These are phyloP conservation scores for Rhinatrema bivittatum DNA, from an alignment of 2,797 vertebrate species.

Conservation along the genomic window DNA sequence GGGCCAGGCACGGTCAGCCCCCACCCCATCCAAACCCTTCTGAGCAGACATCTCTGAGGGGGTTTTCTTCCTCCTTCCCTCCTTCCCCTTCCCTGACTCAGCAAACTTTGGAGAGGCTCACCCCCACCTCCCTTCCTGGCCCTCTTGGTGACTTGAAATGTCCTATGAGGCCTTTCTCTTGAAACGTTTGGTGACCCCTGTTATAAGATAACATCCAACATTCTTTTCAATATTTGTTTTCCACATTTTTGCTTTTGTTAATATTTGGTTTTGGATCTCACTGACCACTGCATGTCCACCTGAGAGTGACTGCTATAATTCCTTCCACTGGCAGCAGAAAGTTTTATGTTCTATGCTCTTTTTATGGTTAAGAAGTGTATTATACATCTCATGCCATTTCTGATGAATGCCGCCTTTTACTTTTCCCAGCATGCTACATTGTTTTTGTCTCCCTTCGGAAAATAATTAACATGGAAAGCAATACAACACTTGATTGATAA, in stretches of 20 bases:
- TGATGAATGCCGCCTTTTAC: background rate
- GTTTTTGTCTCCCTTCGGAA: background rate
- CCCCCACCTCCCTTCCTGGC: no score
- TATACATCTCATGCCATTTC: background rate
- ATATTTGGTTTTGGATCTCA: background rate
- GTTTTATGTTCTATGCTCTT: background rate
- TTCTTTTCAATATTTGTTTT: background rate
- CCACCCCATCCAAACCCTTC: no score
- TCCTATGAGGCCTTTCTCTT: no score
- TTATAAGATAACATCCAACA: background rate
- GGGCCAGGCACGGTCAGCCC: no score
- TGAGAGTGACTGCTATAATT: background rate
- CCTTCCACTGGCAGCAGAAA: background rate
- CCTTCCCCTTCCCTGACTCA: no score
- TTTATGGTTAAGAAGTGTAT: no score
- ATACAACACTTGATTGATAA: no score
- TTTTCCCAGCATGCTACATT: background rate
- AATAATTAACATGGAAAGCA: background rate
- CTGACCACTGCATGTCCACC: background rate
- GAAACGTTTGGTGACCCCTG: no score
- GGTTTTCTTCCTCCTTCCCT: no score
- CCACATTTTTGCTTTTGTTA: background rate
- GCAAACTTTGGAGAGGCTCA: no score
- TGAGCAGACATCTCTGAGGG: no score
- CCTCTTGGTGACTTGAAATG: no score